Conservation (phyloP, 2,113 vertebrate species). For the Sapayoa aenigma region DNA sequence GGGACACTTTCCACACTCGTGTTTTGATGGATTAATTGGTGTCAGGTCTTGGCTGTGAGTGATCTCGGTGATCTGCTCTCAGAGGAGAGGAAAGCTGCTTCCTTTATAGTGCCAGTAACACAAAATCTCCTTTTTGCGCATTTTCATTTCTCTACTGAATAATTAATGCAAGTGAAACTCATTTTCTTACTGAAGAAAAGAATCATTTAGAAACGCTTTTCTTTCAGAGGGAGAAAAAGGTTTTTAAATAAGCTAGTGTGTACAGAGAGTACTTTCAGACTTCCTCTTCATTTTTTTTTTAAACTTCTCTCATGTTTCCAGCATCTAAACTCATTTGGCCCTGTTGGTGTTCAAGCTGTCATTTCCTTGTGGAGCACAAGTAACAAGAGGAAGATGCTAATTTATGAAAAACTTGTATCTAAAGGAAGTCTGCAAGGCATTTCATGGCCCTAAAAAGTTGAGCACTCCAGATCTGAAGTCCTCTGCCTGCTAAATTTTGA, state of each 20-base stretch:
- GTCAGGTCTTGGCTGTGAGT: background rate
- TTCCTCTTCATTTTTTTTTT: background rate
- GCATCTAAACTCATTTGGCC: background rate
- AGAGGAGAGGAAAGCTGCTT: background rate
- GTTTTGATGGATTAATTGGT: background rate
- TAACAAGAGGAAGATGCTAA: background rate
- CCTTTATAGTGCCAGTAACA: background rate
- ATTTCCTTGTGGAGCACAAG: background rate
- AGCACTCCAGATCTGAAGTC: background rate
- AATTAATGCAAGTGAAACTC: background rate
- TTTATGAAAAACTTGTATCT: background rate
- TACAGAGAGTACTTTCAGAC: background rate
- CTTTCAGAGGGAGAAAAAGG: background rate
- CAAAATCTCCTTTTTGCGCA: background rate
- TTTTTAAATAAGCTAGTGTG: background rate
- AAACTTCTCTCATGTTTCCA: background rate
- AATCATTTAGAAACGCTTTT: background rate
- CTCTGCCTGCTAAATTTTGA: background rate
- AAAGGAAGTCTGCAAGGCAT: constrained; percentile 23
- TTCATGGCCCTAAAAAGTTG: background rate
- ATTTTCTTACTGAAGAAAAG: background rate
- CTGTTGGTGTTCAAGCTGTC: background rate
- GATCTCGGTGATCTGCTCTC: background rate
- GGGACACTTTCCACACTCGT: background rate
- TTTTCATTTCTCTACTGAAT: background rate